These are phyloP conservation scores for Hirtodrosophila confusa DNA, from an alignment of 2,888 invertebrate species.

Conservation along the genomic window DNA sequence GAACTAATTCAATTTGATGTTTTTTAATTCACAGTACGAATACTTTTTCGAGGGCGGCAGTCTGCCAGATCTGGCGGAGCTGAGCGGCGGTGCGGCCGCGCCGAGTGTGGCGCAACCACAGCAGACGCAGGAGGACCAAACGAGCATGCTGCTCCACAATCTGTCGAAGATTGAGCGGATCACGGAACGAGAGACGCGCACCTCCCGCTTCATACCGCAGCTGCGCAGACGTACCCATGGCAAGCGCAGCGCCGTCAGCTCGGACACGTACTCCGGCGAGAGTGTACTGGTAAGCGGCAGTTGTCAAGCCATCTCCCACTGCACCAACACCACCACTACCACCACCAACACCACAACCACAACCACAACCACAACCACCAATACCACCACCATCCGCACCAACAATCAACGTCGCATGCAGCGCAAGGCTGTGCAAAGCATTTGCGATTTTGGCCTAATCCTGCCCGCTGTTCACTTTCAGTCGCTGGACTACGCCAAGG, in stretches of 20 bases:
- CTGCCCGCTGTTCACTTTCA: constrained; percentile 82
- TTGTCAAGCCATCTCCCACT: constrained; percentile 59
- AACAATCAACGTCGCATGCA: constrained; percentile 69
- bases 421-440: constrained; percentile 79
- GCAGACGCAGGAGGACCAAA: constrained; percentile 81
- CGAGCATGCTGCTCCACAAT: constrained; percentile 83
- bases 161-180: constrained; percentile 84
- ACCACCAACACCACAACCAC: constrained; percentile 35
- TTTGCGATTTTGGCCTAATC: constrained; percentile 82
- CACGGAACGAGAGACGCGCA: constrained; percentile 77
- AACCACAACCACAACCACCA: constrained; percentile 42
- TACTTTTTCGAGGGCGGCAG: constrained; percentile 84
- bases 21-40: constrained; percentile 76
- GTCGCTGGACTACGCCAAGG: constrained; percentile 82
- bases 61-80: constrained; percentile 79
- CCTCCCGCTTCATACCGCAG: constrained; percentile 83
- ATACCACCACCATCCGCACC: constrained; percentile 65
- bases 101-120: constrained; percentile 62
- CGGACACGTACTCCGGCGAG: constrained; percentile 84
- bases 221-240: constrained; percentile 81
- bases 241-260: constrained; percentile 82
- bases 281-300: constrained; percentile 83
- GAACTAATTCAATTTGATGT: too few species aligned
- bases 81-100: constrained; percentile 69
- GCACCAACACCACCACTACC: constrained; percentile 37